phyloP scores from a whole-genome alignment of 2,797 vertebrate genomes.

The Brotogeris chrysoptera region DNA sequence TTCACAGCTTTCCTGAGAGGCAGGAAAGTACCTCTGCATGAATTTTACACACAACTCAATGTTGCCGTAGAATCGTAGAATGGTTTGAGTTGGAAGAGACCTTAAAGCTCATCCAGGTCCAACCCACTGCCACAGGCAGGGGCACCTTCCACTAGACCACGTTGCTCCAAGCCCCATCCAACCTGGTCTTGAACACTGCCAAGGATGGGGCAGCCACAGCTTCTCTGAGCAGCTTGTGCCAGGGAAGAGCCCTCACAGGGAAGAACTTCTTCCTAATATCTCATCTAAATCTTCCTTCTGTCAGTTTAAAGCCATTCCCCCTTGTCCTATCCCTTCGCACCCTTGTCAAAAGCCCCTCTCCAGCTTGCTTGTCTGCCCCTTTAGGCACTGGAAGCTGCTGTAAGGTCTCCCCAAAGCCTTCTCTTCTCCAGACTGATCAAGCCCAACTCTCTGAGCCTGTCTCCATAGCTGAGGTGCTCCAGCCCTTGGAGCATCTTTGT shows the following conservation, averaged over 20 bases:
- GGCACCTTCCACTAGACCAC: not conserved
- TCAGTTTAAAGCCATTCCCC: not conserved
- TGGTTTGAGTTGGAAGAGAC: not conserved
- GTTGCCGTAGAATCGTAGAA: not conserved
- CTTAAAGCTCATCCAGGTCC: not conserved
- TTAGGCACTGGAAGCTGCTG: not conserved
- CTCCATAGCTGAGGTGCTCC: not conserved
- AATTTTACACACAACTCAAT: accelerated
- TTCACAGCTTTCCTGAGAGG: not conserved
- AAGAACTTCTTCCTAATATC: not conserved
- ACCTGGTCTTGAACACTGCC: not conserved
- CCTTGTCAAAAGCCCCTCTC: not conserved
- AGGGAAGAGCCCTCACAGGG: not conserved
- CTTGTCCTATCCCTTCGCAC: not conserved
- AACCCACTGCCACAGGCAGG: not conserved
- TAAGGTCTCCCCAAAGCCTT: not conserved
- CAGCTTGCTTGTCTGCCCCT: not conserved
- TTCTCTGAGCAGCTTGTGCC: not conserved
- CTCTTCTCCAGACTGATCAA: not conserved
- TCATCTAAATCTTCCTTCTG: not conserved
- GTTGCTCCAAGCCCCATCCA: not conserved
- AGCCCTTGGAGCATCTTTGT: not conserved
- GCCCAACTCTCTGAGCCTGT: not conserved
- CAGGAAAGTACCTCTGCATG: not conserved
- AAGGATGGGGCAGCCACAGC: not conserved